Percentiles rank a stretch among this genome's conserved stretches.
Evolutionary conservation across 2,888 invertebrate genomes (phyloP).

Genomic region (Latrodectus hesperus): DNA sequence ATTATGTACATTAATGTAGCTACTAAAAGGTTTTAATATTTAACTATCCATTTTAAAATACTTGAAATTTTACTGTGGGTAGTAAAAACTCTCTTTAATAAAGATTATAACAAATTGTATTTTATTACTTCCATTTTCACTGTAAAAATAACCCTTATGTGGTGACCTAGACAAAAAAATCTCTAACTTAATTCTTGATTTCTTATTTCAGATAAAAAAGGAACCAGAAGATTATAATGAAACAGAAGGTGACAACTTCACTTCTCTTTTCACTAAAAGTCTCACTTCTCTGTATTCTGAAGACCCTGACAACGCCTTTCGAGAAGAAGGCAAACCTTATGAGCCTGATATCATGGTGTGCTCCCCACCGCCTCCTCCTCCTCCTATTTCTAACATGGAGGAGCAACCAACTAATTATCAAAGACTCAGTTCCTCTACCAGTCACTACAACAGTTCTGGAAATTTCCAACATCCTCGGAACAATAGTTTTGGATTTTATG

Average conservation of each 20-base stretch:
- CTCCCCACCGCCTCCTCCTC: background rate
- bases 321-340: constrained; percentile 26
- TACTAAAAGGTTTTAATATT: too few relatives aligned
- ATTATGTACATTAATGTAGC: too few relatives aligned
- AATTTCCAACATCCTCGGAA: constrained; percentile 22
- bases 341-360: constrained; percentile 15
- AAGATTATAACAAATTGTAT: too few relatives aligned
- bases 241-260: constrained; percentile 52
- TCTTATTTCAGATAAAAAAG: constrained; percentile 29
- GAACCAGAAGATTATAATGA: constrained; percentile 51
- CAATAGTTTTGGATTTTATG: constrained; percentile 38
- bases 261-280: constrained; percentile 60
- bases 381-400: constrained; percentile 14
- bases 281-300: constrained; percentile 53
- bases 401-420: constrained; percentile 15
- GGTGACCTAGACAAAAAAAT: too few relatives aligned
- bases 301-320: constrained; percentile 46
- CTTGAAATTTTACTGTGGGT: too few relatives aligned
- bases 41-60: too few relatives aligned
- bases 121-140: too few relatives aligned
- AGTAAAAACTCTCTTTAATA: too few relatives aligned
- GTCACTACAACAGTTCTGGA: background rate
- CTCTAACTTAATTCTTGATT: background rate
- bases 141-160: too few relatives aligned
- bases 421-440: constrained; percentile 7